These are phyloP conservation scores for Diaperis boleti DNA, from an alignment of 2,888 invertebrate species.

Conservation along the genomic window DNA sequence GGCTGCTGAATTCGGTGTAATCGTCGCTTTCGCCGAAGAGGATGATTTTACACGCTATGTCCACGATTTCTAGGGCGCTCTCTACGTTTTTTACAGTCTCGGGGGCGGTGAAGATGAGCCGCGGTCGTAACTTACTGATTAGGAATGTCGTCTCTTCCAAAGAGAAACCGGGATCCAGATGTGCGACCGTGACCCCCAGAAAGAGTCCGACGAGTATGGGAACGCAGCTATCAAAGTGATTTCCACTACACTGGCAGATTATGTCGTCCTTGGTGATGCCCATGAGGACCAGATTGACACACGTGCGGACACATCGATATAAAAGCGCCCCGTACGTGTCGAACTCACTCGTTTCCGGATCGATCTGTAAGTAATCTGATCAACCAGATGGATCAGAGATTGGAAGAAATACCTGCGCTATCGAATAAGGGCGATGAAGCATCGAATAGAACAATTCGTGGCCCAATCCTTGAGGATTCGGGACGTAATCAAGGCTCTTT, in stretches of 20 bases:
- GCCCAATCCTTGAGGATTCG: constrained; percentile 23
- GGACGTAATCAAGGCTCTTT: constrained; percentile 20
- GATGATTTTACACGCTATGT: constrained; percentile 53
- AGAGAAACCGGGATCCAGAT: constrained; percentile 55
- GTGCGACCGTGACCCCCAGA: constrained; percentile 60
- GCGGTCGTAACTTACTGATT: constrained; percentile 54
- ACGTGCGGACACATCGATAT: constrained; percentile 65
- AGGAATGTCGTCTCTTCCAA: constrained; percentile 52
- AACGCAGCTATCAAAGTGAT: constrained; percentile 65
- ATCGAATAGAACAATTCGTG: constrained; percentile 19
- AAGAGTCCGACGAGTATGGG: constrained; percentile 67
- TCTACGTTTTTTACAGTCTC: constrained; percentile 51
- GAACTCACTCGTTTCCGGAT: constrained; percentile 59
- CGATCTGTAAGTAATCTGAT: constrained; percentile 37
- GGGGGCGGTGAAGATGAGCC: constrained; percentile 55
- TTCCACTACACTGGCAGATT: constrained; percentile 66
- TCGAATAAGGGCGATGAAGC: background rate
- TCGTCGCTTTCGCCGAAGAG: constrained; percentile 51
- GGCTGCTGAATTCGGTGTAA: constrained; percentile 47
- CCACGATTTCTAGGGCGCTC: constrained; percentile 47
- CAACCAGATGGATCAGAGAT: constrained; percentile 56
- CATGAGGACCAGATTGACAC: constrained; percentile 62
- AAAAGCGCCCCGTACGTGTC: constrained; percentile 64
- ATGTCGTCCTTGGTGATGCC: constrained; percentile 65
- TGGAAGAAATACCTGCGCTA: constrained; percentile 24